Conservation (phyloP, 1,140 invertebrate genomes). For the Orius insidiosus region DNA sequence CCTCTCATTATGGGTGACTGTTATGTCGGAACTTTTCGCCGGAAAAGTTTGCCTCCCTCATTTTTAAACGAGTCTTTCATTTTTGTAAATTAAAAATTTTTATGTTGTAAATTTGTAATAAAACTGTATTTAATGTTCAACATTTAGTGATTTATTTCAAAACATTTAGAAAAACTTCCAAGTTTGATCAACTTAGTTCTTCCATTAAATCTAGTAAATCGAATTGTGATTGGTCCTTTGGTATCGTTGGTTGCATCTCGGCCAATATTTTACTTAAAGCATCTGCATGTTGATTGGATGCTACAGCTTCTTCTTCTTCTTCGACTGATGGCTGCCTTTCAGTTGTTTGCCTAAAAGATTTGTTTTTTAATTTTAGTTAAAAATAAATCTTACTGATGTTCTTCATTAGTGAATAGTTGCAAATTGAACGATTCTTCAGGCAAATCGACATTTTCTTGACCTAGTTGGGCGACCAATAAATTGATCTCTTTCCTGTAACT, state of each 20-base stretch:
- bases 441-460: conserved; percentile 6
- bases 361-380: neutral
- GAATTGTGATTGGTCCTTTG: conserved; percentile 14
- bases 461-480: conserved; percentile 20
- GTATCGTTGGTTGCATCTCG: conserved; percentile 13
- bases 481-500: conserved; percentile 20
- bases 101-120: too few species aligned
- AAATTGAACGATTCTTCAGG: conserved; percentile 11
- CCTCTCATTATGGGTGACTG: conserved; percentile 85
- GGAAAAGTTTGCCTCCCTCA: conserved; percentile 94
- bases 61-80: conserved; percentile 39
- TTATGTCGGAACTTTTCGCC: conserved; percentile 88
- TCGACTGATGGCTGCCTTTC: too few species aligned
- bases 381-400: neutral
- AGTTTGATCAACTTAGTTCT: conserved; percentile 8
- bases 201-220: conserved; percentile 14
- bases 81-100: too few species aligned
- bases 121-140: too few species aligned
- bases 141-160: too few species aligned
- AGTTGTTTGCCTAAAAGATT: too few species aligned
- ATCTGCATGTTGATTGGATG: conserved; percentile 8
- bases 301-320: neutral
- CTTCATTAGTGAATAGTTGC: conserved; percentile 7
- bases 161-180: too few species aligned
- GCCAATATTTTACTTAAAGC: conserved; percentile 13